A percentile compares a stretch with the other conserved stretches of the same genome.
Conservation (phyloP, 2,113 vertebrate genomes). For the Odobenus rosmarus region DNA sequence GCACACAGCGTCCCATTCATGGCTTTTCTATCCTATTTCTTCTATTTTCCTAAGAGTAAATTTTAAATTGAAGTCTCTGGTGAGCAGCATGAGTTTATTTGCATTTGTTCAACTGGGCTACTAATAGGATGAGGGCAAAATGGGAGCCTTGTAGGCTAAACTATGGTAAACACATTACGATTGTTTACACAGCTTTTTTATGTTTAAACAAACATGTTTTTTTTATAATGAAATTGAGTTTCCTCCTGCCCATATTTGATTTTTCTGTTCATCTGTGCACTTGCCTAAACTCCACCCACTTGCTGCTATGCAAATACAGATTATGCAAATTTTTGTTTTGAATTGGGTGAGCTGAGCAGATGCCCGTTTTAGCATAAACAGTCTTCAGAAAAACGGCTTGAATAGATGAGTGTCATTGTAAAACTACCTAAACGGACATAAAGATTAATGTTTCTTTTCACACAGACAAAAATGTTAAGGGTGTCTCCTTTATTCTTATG, state of each 20-base stretch:
- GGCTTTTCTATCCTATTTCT: not conserved
- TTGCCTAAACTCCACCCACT: conserved; percentile 85
- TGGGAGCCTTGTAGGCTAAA: conserved; percentile 66
- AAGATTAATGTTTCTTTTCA: conserved; percentile 78
- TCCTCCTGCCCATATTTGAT: conserved; percentile 87
- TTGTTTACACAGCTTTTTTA: conserved; percentile 83
- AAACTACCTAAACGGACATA: conserved; percentile 81
- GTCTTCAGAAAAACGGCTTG: conserved; percentile 82
- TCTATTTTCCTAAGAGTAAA: conserved; percentile 35
- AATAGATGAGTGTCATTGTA: conserved; percentile 78
- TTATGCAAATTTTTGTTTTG: conserved; percentile 89
- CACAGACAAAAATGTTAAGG: conserved; percentile 64
- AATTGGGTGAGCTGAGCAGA: conserved; percentile 86
- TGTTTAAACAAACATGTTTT: conserved; percentile 85
- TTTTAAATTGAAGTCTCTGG: conserved; percentile 47
- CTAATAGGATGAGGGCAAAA: conserved; percentile 74
- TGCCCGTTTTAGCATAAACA: conserved; percentile 84
- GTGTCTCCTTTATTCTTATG: conserved; percentile 52
- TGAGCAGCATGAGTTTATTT: conserved; percentile 61
- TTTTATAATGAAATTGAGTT: conserved; percentile 84
- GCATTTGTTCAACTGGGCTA: conserved; percentile 37
- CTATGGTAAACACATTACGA: conserved; percentile 63
- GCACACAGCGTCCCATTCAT: not conserved
- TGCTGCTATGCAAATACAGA: conserved; percentile 88
- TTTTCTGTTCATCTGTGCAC: conserved; percentile 91